These are phyloP conservation scores for Manis pentadactyla DNA, from an alignment of 2,797 vertebrate genomes.

Conservation along the genomic window DNA sequence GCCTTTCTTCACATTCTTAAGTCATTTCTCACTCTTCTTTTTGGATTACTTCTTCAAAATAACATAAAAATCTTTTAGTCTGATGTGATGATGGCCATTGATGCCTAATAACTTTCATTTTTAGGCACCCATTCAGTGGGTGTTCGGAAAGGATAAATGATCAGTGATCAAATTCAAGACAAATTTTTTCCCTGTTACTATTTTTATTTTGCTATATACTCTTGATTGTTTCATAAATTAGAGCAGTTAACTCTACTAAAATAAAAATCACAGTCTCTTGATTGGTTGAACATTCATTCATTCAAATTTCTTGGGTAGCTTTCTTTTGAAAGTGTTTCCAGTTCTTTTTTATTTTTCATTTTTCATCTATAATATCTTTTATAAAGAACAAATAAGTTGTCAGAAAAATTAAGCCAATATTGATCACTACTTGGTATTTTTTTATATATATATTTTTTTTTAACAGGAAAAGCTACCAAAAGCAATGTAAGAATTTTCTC, in stretches of 20 bases:
- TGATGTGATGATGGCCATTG: not conserved
- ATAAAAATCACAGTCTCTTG: not conserved
- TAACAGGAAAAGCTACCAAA: not conserved
- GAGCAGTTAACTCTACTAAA: not conserved
- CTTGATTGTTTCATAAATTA: not conserved
- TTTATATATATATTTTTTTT: no score
- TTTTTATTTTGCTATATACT: not conserved
- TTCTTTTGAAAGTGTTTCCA: not conserved
- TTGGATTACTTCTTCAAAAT: not conserved
- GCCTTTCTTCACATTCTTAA: not conserved
- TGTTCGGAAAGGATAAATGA: not conserved
- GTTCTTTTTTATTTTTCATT: not conserved
- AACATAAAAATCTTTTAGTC: not conserved
- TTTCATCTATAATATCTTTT: not conserved
- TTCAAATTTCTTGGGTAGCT: not conserved
- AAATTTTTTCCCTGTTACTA: not conserved
- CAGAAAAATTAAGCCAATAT: constrained; percentile 24
- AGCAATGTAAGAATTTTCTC: not conserved
- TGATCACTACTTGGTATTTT: not conserved
- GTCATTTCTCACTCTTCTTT: not conserved
- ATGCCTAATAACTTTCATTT: not conserved
- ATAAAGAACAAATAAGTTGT: not conserved
- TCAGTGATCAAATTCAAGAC: not conserved
- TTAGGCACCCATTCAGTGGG: not conserved
- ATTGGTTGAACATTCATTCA: not conserved